These are phyloP conservation scores for Omphaloscelis lunosa DNA, from an alignment of 2,888 invertebrate genomes.

Conservation along the genomic window DNA sequence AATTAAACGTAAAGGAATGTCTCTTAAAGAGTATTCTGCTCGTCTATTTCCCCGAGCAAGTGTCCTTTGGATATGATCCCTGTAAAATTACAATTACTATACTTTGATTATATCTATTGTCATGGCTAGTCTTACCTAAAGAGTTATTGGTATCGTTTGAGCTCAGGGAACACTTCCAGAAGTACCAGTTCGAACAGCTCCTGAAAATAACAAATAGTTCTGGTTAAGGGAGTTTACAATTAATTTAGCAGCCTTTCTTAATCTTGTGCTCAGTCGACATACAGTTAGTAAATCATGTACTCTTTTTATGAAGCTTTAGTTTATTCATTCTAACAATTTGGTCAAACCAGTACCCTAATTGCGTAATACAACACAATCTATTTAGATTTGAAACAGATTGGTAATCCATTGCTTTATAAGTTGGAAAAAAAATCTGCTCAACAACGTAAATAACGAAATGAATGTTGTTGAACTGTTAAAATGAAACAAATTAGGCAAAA, in stretches of 20 bases:
- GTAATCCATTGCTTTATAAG: no score
- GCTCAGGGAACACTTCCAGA: conserved; percentile 93
- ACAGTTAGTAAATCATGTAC: not conserved
- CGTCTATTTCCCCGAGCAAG: conserved; percentile 40
- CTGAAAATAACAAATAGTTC: conserved; percentile 84
- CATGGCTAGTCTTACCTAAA: conserved; percentile 73
- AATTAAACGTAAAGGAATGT: conserved; percentile 71
- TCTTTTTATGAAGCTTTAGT: not conserved
- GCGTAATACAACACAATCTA: no score
- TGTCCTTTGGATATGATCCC: conserved; percentile 72
- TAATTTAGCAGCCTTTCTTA: not conserved
- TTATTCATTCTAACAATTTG: not conserved
- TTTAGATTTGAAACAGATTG: no score
- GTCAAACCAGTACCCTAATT: no score
- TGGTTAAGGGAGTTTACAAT: not conserved
- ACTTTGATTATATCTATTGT: conserved; percentile 72
- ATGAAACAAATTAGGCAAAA: no score
- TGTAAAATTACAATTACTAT: conserved; percentile 71
- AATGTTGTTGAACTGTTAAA: no score
- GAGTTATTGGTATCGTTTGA: conserved; percentile 89
- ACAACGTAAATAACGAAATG: no score
- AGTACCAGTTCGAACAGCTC: conserved; percentile 93
- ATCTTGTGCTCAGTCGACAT: not conserved
- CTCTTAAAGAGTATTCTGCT: conserved; percentile 71
- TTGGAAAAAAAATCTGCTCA: no score